Evolutionary conservation across 2,113 vertebrate species (phyloP).

Genomic region (Micromys minutus): DNA sequence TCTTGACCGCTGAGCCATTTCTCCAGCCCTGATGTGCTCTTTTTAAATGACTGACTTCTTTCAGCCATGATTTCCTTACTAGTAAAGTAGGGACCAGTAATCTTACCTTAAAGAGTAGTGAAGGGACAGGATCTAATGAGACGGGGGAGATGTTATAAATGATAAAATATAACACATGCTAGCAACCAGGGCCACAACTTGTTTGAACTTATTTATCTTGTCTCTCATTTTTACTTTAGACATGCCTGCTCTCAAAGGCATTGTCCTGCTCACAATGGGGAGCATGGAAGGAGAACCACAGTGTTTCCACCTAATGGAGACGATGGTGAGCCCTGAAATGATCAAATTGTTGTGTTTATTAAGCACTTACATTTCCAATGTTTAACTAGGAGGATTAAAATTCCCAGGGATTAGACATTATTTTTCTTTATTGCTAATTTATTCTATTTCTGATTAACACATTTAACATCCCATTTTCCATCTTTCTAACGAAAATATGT

Average conservation of each 20-base stretch:
- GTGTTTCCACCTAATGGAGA: neutral
- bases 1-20: neutral
- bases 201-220: neutral
- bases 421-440: conserved; percentile 42
- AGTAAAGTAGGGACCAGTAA: neutral
- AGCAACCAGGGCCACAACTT: neutral
- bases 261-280: neutral
- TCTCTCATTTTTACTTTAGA: neutral
- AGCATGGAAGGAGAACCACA: neutral
- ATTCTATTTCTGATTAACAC: neutral
- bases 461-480: conserved; percentile 65
- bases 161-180: neutral
- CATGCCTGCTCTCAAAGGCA: neutral
- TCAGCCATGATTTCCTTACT: neutral
- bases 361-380: conserved; percentile 50
- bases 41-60: conserved; percentile 36
- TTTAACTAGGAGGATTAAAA: conserved; percentile 59
- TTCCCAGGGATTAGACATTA: conserved; percentile 18
- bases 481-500: conserved; percentile 45
- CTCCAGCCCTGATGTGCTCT: neutral
- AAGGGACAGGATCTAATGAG: neutral
- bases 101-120: neutral
- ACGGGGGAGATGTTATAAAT: neutral
- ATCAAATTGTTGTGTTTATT: conserved; percentile 37
- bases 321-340: conserved; percentile 18